phyloP scores from a whole-genome alignment of 2,113 vertebrate genomes.

The Salvator merianae region DNA sequence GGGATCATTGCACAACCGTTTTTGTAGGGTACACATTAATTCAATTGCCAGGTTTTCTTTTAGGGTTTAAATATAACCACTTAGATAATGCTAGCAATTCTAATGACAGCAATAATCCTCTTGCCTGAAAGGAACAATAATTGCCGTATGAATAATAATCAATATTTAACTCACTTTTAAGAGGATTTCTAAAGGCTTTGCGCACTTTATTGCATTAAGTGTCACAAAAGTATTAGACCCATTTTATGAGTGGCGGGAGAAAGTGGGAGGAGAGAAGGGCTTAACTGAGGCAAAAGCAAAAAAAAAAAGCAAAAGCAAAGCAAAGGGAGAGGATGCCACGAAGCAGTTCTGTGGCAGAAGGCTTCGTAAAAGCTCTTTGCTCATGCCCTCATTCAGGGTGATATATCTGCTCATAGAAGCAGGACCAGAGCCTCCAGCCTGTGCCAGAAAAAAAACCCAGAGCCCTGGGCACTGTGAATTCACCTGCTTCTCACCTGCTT shows the following conservation, averaged over 20 bases:
- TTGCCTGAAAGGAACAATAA: slow-evolving; percentile 26
- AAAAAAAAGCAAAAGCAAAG: not conserved
- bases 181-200: slow-evolving; percentile 36
- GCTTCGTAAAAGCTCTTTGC: not conserved
- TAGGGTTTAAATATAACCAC: slow-evolving; percentile 18
- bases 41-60: slow-evolving; percentile 3
- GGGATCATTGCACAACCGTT: not conserved
- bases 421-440: not conserved
- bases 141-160: slow-evolving; percentile 28
- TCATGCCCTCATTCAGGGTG: not conserved
- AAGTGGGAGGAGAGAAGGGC: not conserved
- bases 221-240: slow-evolving; percentile 10
- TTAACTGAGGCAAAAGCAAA: not conserved
- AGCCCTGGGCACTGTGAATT: too few relatives aligned
- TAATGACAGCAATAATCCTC: slow-evolving; percentile 28
- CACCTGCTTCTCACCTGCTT: too few relatives aligned
- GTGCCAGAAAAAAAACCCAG: too few relatives aligned
- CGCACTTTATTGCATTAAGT: slow-evolving; percentile 13
- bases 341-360: not conserved
- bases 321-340: not conserved
- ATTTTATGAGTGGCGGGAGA: slow-evolving; percentile 15
- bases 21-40: not conserved
- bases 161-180: slow-evolving; percentile 26
- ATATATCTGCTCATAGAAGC: not conserved
- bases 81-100: slow-evolving; percentile 13